Percentiles rank a stretch among this genome's conserved stretches.
Conservation (phyloP, 2,113 vertebrate species). For the Nyctibius bracteatus region DNA sequence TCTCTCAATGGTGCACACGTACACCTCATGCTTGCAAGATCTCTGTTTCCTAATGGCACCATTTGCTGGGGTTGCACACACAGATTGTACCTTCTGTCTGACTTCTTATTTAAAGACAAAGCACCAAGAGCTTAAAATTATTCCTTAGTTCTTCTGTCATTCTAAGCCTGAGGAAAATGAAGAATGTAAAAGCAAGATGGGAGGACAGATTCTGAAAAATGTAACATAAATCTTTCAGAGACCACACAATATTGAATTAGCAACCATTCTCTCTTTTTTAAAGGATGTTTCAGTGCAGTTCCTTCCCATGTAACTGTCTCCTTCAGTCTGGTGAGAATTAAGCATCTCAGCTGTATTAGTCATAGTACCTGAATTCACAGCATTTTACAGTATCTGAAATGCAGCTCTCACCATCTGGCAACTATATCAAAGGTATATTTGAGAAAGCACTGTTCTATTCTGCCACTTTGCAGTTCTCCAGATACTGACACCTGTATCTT, state of each 20-base stretch:
- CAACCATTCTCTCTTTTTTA: background rate
- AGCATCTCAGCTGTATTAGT: background rate
- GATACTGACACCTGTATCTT: background rate
- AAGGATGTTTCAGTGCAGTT: background rate
- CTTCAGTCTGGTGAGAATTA: background rate
- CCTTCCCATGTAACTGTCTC: background rate
- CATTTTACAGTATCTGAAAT: background rate
- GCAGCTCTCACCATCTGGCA: background rate
- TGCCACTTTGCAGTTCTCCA: background rate
- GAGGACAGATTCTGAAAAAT: background rate
- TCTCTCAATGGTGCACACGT: background rate
- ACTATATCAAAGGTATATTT: background rate
- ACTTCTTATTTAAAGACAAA: background rate
- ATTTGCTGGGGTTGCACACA: background rate
- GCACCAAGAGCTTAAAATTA: background rate
- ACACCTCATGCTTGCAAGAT: background rate
- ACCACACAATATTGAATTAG: background rate
- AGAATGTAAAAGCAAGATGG: background rate
- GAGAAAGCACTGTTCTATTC: background rate
- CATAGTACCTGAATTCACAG: background rate
- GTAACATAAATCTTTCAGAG: background rate
- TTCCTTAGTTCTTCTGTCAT: background rate
- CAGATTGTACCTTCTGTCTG: background rate
- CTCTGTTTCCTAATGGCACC: background rate
- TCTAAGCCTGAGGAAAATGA: background rate